Evolutionary conservation across 2,113 vertebrate genomes (phyloP).

Genomic region (Rhinolophus ferrumequinum): DNA sequence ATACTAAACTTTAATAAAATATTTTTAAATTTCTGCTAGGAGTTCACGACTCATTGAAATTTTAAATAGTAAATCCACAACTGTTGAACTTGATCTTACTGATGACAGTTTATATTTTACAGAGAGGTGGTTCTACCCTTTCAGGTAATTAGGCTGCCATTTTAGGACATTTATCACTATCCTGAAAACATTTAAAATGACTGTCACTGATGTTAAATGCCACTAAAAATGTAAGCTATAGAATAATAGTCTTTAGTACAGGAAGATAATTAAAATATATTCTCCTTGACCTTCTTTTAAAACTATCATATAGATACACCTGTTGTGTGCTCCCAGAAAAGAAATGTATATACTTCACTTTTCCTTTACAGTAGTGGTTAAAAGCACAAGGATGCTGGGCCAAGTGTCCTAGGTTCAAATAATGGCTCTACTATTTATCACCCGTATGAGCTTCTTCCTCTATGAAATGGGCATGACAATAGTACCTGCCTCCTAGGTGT

Average conservation of each 20-base stretch:
- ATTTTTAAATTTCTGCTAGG: conserved; percentile 28
- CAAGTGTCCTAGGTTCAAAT: neutral
- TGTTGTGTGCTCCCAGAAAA: neutral
- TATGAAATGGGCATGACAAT: neutral
- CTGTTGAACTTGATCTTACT: neutral
- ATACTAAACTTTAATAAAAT: conserved; percentile 19
- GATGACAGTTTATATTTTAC: conserved; percentile 20
- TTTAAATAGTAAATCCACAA: conserved; percentile 38
- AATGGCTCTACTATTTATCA: neutral
- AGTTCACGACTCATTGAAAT: neutral
- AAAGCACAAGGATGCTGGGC: neutral
- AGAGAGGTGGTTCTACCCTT: neutral
- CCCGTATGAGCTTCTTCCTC: neutral
- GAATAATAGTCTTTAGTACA: neutral
- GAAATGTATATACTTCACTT: neutral
- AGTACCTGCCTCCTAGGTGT: neutral
- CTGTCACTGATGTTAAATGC: neutral
- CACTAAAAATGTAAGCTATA: neutral
- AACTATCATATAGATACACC: neutral
- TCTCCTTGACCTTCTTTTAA: neutral
- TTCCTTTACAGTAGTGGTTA: neutral
- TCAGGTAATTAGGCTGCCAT: neutral
- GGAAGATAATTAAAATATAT: conserved; percentile 6
- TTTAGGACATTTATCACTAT: neutral
- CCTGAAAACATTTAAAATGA: conserved; percentile 10